Evolutionary conservation across 2,888 invertebrate species (phyloP), one percentile per base, ranked within the genome.

Genomic region (Rambutsinella grinnellia): DNA sequence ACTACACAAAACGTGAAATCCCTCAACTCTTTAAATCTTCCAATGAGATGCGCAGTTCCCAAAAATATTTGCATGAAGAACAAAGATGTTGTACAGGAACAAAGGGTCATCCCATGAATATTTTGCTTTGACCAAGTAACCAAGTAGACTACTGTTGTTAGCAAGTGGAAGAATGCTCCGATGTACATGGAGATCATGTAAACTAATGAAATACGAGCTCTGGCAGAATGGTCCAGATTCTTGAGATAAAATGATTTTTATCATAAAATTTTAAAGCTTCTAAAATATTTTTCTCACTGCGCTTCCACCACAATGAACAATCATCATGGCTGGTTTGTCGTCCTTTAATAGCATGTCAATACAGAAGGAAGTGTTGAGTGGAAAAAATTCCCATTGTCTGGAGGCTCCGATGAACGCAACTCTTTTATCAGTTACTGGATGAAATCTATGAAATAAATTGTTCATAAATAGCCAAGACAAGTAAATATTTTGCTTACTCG

Each of bases 91-190:
- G 76, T 76, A 36, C 69, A 69, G 6, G 65, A 69, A 10, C 63
- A 76, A 1, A 76, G 17, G 0, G 65, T 69, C 15, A 47, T 69
- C 13, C 76, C 76, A 51, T 76, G 76, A 60, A 76, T 65, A 47
- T 76, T 76, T 15, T 69, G 76, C 19, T 76, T 65, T 5, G 21
- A 13, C 69, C 69, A 69, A 0, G 69, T 76, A 5, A 76, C 27
- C 21, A 58, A 5, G 36, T 76, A 65, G 1, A 65, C 63, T 2
- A 60, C 2, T 0, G 69, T 28, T 1, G 76, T 76, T 1, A 69
- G 13, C 1, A 58, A 21, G 26, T 76, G 69, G 24, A 76, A 76
- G 2, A 51, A 15, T 46, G 76, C 63, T 19, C 76, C 76, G 46
- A 60, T 28, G 19, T 76, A 76, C 58, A 69, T 65, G 15, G 2